A percentile compares a stretch with the other conserved stretches of the same genome.
These are phyloP conservation scores for Patella depressa DNA, from an alignment of 2,888 invertebrate species.

Conservation along the genomic window DNA sequence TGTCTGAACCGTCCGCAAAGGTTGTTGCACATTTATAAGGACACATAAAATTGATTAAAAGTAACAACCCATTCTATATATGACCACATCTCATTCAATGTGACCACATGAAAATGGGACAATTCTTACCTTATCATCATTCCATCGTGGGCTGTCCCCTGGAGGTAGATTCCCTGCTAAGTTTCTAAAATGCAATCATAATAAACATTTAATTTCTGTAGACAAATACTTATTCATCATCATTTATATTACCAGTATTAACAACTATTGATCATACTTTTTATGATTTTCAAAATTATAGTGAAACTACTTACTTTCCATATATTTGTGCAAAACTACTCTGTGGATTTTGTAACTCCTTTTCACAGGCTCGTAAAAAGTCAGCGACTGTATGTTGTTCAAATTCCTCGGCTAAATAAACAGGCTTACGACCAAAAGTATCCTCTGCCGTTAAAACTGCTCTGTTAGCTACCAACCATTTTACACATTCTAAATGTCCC, in stretches of 20 bases:
- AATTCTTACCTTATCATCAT: constrained; percentile 34
- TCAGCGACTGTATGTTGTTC: constrained; percentile 54
- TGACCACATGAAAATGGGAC: neutral
- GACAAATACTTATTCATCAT: too few relatives aligned
- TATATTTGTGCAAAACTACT: constrained; percentile 54
- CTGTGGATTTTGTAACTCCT: constrained; percentile 52
- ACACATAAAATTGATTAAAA: too few relatives aligned
- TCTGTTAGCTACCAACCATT: constrained; percentile 66
- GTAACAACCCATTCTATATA: too few relatives aligned
- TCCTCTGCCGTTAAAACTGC: constrained; percentile 54
- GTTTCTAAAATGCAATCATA: neutral
- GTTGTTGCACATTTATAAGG: too few relatives aligned
- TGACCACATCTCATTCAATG: too few relatives aligned
- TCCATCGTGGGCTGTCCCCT: constrained; percentile 22
- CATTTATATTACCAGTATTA: too few relatives aligned
- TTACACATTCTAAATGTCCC: constrained; percentile 64
- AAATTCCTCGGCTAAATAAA: constrained; percentile 58
- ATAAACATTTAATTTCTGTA: too few relatives aligned
- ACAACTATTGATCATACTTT: too few relatives aligned
- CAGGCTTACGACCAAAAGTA: constrained; percentile 55
- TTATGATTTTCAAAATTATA: too few relatives aligned
- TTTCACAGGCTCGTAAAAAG: constrained; percentile 54
- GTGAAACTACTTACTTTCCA: neutral
- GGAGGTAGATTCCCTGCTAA: constrained; percentile 19
- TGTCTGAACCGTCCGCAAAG: too few relatives aligned